Evolutionary conservation across 1,140 invertebrate species (phyloP), one percentile per base, ranked within the genome.

Genomic region (Sarcophaga peregrina): DNA sequence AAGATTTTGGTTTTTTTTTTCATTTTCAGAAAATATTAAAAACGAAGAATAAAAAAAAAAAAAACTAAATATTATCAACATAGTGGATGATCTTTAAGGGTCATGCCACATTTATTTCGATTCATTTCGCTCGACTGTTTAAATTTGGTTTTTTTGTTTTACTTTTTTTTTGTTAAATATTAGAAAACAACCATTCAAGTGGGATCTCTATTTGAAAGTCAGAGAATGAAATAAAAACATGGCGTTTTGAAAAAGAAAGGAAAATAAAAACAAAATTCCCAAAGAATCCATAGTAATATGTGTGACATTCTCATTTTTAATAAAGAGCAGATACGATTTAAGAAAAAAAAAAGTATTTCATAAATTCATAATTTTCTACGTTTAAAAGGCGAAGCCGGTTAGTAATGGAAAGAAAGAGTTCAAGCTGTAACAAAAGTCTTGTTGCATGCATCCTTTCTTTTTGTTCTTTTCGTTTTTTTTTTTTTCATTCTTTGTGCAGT

Each of bases 81-180:
- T 20, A 68, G 62, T 68, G n/a, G 62, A 25, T 68, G 62, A 68
- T 68, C 62, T 68, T 68, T 68, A 68, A 68, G 62, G 62, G 62
- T 68, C 62, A 68, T 68, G 54, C 15, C 54, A n/a, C 54, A 58
- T 58, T 58, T 58, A 58, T 58, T 58, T 58, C 11, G 11, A 68
- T 68, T 37, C 25, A 37, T 37, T 37, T 37, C 25, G 62, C 20
- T 9, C n/a, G 15, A 58, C 10, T 58, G 54, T 58, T 15, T 58
- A 37, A 37, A 37, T 2, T 37, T 37, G n/a, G n/a, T 37, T 37
- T 37, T 37, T 37, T 37, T 37, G 54, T 58, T 68, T 15, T 20
- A 68, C 17, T 17, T 20, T 68, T 68, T 68, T n/a, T 68, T 68
- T 68, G n/a, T n/a, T n/a, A n/a, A 37, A 37, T 37, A 58, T 25